These are phyloP conservation scores for Barnardius zonarius DNA, from an alignment of 2,113 vertebrate genomes.

Conservation along the genomic window DNA sequence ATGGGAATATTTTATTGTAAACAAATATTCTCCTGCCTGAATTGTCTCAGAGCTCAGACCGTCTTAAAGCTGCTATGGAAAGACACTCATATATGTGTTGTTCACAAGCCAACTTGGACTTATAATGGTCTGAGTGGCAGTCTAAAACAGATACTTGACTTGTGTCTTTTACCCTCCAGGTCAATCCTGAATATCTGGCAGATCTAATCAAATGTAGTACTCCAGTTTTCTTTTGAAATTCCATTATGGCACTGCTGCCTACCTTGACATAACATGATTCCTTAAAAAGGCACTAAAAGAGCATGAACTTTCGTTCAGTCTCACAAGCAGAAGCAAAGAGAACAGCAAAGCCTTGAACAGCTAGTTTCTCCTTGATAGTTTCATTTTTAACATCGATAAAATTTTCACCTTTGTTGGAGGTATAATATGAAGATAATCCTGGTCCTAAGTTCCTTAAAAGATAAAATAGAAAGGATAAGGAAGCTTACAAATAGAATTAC, in stretches of 20 bases:
- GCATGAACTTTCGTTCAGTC: neutral
- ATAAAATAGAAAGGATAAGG: neutral
- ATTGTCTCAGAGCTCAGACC: neutral
- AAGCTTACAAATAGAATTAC: neutral
- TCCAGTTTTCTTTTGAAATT: constrained; percentile 32
- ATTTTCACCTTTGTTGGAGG: neutral
- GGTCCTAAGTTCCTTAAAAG: neutral
- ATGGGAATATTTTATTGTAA: neutral
- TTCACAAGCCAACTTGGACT: neutral
- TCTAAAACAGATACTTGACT: neutral
- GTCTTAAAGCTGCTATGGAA: neutral
- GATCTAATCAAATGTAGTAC: neutral
- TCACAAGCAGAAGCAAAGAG: neutral
- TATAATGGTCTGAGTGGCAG: neutral
- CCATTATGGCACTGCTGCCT: neutral
- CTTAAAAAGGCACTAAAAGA: constrained; percentile 15
- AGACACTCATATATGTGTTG: neutral
- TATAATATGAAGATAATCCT: neutral
- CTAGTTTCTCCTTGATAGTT: neutral
- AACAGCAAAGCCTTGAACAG: neutral
- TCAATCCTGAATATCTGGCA: neutral
- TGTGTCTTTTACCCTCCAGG: neutral
- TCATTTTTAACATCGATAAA: neutral
- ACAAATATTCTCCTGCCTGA: neutral
- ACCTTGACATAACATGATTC: constrained; percentile 2